These are phyloP conservation scores for Ypsolopha sequella DNA, from an alignment of 2,888 invertebrate genomes.

Conservation along the genomic window DNA sequence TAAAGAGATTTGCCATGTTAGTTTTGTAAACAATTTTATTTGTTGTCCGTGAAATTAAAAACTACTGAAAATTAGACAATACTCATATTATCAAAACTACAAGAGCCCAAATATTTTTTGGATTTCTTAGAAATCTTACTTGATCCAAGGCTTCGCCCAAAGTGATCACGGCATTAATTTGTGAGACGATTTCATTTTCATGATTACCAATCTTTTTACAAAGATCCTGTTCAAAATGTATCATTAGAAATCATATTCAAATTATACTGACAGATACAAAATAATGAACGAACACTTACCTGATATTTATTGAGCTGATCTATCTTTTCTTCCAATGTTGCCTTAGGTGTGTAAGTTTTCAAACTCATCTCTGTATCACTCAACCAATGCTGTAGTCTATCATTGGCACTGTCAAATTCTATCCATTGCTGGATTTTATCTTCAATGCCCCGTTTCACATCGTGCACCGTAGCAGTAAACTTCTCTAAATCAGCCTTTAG, in stretches of 20 bases:
- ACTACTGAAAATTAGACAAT: constrained; percentile 62
- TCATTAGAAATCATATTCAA: constrained; percentile 19
- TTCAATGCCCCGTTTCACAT: constrained; percentile 84
- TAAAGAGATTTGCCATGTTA: background rate
- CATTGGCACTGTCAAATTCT: constrained; percentile 89
- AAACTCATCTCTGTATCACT: constrained; percentile 87
- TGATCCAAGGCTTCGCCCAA: constrained; percentile 86
- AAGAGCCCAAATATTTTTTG: constrained; percentile 33
- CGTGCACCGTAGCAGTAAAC: constrained; percentile 80
- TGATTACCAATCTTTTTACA: constrained; percentile 80
- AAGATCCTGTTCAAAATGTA: constrained; percentile 76
- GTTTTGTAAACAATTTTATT: background rate
- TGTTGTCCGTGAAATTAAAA: constrained; percentile 43
- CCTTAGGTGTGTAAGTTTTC: constrained; percentile 86
- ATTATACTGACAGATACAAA: background rate
- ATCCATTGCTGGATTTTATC: constrained; percentile 91
- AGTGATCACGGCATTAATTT: constrained; percentile 76
- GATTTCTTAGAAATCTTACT: constrained; percentile 72
- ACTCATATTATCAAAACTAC: constrained; percentile 24
- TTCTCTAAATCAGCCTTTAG: constrained; percentile 88
- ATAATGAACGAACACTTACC: constrained; percentile 58
- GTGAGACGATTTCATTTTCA: constrained; percentile 65
- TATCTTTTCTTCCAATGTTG: constrained; percentile 90
- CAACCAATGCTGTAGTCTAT: constrained; percentile 86
- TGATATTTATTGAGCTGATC: constrained; percentile 92